A percentile compares a stretch with the other conserved stretches of the same genome.
Evolutionary conservation across 2,888 invertebrate genomes (phyloP).

Genomic region (Celastrina argiolus): DNA sequence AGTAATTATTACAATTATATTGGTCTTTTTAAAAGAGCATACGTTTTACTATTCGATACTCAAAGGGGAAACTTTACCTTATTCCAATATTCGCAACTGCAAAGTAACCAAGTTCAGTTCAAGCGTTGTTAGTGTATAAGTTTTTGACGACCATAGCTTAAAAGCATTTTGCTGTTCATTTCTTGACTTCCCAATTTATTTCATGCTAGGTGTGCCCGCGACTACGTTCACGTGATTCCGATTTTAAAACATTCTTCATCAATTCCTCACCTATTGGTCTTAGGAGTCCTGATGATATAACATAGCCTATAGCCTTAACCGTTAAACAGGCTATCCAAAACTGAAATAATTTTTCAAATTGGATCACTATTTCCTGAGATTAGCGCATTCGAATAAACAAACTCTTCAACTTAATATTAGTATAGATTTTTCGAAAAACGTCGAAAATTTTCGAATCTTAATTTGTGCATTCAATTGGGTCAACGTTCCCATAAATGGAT

Average conservation of each 20-base stretch:
- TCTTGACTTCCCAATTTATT: not conserved
- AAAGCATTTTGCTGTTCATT: not conserved
- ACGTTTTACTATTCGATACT: not conserved
- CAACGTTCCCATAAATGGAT: not conserved
- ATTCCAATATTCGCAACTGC: not conserved
- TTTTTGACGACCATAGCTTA: not conserved
- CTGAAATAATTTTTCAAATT: no score
- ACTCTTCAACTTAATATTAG: no score
- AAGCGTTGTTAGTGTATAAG: not conserved
- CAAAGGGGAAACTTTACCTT: not conserved
- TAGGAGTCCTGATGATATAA: no score
- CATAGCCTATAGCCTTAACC: no score
- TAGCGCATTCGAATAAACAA: no score
- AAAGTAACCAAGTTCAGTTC: not conserved
- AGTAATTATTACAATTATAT: not conserved
- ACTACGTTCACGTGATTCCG: no score
- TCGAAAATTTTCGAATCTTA: not conserved
- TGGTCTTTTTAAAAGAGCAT: not conserved
- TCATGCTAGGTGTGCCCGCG: no score
- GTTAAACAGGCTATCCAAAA: no score
- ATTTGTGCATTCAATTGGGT: not conserved
- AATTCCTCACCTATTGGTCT: no score
- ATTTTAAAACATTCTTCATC: no score
- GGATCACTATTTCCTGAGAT: no score
- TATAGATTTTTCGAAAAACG: not conserved